A percentile compares a stretch with the other conserved stretches of the same genome.
Conservation (phyloP, 35 echinoderm and acorn worm genomes). For the Patiria miniata region DNA sequence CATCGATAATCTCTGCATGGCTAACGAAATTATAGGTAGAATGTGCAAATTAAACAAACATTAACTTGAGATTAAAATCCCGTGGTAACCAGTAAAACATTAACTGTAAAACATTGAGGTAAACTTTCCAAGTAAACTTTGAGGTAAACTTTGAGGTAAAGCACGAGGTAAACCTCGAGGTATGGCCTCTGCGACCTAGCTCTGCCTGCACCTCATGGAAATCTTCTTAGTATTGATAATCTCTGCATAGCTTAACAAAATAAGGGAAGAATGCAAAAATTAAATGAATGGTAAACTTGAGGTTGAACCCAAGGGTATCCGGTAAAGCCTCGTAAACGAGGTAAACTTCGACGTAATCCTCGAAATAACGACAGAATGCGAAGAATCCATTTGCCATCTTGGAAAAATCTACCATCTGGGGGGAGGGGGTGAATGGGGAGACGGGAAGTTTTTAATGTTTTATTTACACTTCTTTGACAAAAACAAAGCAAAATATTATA, state of each 20-base stretch:
- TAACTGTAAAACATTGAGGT: background rate
- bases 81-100: background rate
- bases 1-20: conserved; percentile 75
- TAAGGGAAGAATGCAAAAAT: background rate
- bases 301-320: background rate
- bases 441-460: too few relatives aligned
- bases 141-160: background rate
- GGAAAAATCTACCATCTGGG: too few relatives aligned
- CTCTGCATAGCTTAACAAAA: conserved; percentile 8
- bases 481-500: too few relatives aligned
- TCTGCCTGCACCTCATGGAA: conserved; percentile 58
- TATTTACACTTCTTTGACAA: too few relatives aligned
- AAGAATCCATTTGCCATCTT: too few relatives aligned
- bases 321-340: background rate
- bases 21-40: background rate
- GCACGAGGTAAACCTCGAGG: background rate
- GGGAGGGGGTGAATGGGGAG: too few relatives aligned
- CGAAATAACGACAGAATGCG: too few relatives aligned
- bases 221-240: conserved; percentile 83
- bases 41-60: background rate
- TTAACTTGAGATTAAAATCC: background rate
- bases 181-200: conserved; percentile 22
- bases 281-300: background rate
- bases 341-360: background rate
- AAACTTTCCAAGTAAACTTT: background rate